Evolutionary conservation across 2,797 vertebrate genomes (phyloP).

Genomic region (Semaprochilodus insignis): DNA sequence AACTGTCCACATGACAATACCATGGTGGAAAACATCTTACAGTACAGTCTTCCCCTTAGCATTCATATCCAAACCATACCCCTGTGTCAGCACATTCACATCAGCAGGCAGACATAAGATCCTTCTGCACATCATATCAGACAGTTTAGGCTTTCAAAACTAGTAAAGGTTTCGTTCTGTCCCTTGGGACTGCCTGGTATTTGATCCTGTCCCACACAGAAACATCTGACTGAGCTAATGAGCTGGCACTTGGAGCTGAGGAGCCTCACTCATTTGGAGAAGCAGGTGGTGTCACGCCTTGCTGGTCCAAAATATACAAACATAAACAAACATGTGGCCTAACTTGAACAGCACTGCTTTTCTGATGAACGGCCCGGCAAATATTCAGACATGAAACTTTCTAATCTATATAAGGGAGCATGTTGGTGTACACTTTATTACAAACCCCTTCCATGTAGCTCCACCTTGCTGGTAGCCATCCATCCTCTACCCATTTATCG

Average conservation of each 20-base stretch:
- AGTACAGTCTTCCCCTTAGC: not conserved
- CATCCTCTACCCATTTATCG: not conserved
- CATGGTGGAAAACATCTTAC: not conserved
- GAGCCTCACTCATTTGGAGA: conserved; percentile 38
- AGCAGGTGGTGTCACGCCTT: conserved; percentile 30
- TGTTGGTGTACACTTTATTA: no score
- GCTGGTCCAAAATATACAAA: conserved; percentile 25
- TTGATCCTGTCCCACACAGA: conserved; percentile 44
- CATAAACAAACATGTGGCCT: conserved; percentile 22
- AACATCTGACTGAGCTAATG: conserved; percentile 48
- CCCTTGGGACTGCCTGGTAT: conserved; percentile 13
- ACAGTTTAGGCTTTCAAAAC: not conserved
- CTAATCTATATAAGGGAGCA: not conserved
- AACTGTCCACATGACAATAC: not conserved
- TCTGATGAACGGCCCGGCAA: not conserved
- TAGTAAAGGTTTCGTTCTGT: not conserved
- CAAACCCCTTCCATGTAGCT: no score
- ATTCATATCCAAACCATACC: not conserved
- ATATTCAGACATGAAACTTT: conserved; percentile 5
- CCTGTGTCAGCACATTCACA: not conserved
- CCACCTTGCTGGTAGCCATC: not conserved
- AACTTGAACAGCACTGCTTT: not conserved
- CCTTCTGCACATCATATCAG: not conserved
- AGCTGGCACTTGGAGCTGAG: conserved; percentile 12
- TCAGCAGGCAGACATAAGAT: not conserved